Evolutionary conservation across 2,797 vertebrate species (phyloP).

Genomic region (Dallia pectoralis): DNA sequence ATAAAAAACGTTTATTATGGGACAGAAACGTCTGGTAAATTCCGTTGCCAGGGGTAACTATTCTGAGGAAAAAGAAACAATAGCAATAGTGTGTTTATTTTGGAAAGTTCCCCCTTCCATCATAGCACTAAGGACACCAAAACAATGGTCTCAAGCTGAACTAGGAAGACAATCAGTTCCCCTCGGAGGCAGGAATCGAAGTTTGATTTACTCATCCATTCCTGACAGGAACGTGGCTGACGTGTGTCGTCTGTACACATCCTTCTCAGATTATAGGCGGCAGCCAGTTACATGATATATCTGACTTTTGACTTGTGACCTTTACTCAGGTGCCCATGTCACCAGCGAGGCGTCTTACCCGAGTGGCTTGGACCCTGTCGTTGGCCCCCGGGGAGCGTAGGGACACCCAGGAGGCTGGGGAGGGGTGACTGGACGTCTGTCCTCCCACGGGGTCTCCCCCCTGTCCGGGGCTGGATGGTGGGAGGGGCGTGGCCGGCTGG

Average conservation of each 20-base stretch:
- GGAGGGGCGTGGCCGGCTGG: conserved; percentile 74
- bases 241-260: neutral
- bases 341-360: conserved; percentile 37
- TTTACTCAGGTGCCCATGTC: no score
- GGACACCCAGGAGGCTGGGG: conserved; percentile 90
- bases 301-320: no score
- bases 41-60: conserved; percentile 63
- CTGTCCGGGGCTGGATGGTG: conserved; percentile 58
- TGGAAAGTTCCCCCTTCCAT: neutral
- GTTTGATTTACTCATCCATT: neutral
- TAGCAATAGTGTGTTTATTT: no score
- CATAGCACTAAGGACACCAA: neutral
- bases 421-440: conserved; percentile 60
- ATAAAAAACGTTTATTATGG: conserved; percentile 43
- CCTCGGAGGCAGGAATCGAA: neutral
- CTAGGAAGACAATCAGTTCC: neutral
- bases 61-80: conserved; percentile 6
- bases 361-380: conserved; percentile 78
- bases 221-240: neutral
- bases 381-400: conserved; percentile 84
- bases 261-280: neutral
- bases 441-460: conserved; percentile 46
- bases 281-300: neutral
- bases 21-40: conserved; percentile 17
- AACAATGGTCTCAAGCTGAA: neutral